A percentile compares a stretch with the other conserved stretches of the same genome.
Conservation (phyloP, 2,888 invertebrate species). For the Dryocosmus kuriphilus region DNA sequence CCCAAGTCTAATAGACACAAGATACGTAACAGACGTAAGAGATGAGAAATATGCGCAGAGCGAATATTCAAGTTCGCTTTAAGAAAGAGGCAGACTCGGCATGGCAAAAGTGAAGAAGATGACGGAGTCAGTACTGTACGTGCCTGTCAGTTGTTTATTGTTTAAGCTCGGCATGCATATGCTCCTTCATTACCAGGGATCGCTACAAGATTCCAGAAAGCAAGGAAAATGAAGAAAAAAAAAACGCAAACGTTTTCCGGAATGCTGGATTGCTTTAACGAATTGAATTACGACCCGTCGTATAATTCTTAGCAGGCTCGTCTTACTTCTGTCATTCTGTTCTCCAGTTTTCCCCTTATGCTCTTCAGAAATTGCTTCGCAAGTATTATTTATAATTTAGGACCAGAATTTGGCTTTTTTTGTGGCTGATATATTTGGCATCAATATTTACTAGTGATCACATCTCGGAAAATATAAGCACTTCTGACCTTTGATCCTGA, state of each 20-base stretch:
- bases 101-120: conserved; percentile 24
- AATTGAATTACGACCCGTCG: background rate
- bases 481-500: too few relatives aligned
- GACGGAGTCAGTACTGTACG: conserved; percentile 8
- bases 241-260: conserved; percentile 9
- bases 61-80: conserved; percentile 29
- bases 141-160: conserved; percentile 25
- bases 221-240: background rate
- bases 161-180: conserved; percentile 11
- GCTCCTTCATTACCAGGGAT: conserved; percentile 8
- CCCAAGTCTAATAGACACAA: background rate
- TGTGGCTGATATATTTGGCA: too few relatives aligned
- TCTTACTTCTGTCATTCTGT: background rate
- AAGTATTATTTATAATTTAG: background rate
- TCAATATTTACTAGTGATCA: too few relatives aligned
- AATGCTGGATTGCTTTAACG: conserved; percentile 2
- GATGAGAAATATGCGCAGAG: background rate
- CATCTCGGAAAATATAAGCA: too few relatives aligned
- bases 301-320: background rate
- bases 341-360: background rate
- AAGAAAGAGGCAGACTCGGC: conserved; percentile 12
- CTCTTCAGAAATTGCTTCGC: background rate
- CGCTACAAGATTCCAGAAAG: conserved; percentile 12
- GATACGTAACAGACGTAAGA: conserved; percentile 4
- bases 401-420: too few relatives aligned